phyloP scores from a whole-genome alignment of 2,888 invertebrate genomes.

The Prosopocoilus inquinatus region DNA sequence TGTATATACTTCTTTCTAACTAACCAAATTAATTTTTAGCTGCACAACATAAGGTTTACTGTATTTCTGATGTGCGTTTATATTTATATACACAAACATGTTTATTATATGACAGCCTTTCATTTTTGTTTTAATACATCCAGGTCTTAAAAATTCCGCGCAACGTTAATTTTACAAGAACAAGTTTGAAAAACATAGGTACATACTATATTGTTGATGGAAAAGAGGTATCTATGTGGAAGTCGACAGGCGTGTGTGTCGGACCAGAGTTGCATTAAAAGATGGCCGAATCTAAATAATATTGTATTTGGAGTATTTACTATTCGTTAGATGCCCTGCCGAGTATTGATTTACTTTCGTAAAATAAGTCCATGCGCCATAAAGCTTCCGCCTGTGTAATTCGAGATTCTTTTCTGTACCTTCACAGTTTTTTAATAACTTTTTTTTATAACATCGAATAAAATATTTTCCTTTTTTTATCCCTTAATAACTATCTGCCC shows the following conservation, averaged over 20 bases:
- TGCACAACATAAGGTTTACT: neutral
- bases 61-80: neutral
- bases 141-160: too few relatives aligned
- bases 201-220: neutral
- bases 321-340: slow-evolving; percentile 20
- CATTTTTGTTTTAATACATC: too few relatives aligned
- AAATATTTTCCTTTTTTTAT: slow-evolving; percentile 3
- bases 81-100: too few relatives aligned
- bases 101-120: too few relatives aligned
- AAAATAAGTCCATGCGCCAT: slow-evolving; percentile 52
- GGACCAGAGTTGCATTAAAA: neutral
- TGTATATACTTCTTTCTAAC: neutral
- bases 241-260: slow-evolving; percentile 1
- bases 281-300: slow-evolving; percentile 7
- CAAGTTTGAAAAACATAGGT: neutral
- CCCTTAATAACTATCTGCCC: slow-evolving; percentile 2
- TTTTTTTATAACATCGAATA: neutral
- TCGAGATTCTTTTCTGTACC: slow-evolving; percentile 23
- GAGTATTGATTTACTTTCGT: slow-evolving; percentile 49
- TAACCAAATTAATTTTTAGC: neutral
- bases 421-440: neutral
- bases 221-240: neutral
- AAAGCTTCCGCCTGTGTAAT: slow-evolving; percentile 40
- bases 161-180: neutral
- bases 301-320: slow-evolving; percentile 9